Percentiles rank a stretch among this genome's conserved stretches.
Evolutionary conservation across 2,797 vertebrate genomes (phyloP).

Genomic region (Vipera ursinii): DNA sequence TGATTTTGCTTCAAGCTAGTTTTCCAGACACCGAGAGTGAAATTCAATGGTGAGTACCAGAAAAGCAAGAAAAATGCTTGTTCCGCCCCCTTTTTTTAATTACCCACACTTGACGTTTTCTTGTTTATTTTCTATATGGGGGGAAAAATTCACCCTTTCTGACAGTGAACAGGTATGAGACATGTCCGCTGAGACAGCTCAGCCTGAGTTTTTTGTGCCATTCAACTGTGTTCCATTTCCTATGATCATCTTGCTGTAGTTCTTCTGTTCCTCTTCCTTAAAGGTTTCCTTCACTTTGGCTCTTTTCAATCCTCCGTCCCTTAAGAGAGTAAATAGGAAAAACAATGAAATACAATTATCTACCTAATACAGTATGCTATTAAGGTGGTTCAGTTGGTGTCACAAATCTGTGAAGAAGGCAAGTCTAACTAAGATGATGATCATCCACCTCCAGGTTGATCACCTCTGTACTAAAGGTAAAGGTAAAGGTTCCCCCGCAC

Average conservation of each 20-base stretch:
- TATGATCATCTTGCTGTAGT: constrained; percentile 89
- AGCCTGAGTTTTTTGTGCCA: constrained; percentile 57
- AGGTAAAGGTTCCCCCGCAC: too few relatives aligned
- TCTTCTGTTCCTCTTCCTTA: constrained; percentile 91
- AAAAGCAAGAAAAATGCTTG: not conserved
- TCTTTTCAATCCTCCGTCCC: constrained; percentile 93
- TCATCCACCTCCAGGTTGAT: not conserved
- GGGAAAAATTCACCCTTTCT: not conserved
- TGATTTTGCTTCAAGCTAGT: not conserved
- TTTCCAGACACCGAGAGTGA: constrained; percentile 20
- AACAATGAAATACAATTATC: not conserved
- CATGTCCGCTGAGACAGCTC: constrained; percentile 35
- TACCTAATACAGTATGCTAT: not conserved
- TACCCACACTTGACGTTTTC: not conserved
- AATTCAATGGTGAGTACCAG: constrained; percentile 17
- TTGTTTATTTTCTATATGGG: not conserved
- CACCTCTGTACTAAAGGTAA: not conserved
- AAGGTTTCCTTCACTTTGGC: constrained; percentile 86
- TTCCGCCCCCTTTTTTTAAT: not conserved
- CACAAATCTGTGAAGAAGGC: not conserved
- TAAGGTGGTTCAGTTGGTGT: not conserved
- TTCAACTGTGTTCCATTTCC: constrained; percentile 72
- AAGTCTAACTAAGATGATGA: not conserved
- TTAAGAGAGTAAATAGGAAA: constrained; percentile 56
- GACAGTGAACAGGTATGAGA: constrained; percentile 44